Evolutionary conservation across 2,888 invertebrate species (phyloP).

Genomic region (Cheilosia urbana): DNA sequence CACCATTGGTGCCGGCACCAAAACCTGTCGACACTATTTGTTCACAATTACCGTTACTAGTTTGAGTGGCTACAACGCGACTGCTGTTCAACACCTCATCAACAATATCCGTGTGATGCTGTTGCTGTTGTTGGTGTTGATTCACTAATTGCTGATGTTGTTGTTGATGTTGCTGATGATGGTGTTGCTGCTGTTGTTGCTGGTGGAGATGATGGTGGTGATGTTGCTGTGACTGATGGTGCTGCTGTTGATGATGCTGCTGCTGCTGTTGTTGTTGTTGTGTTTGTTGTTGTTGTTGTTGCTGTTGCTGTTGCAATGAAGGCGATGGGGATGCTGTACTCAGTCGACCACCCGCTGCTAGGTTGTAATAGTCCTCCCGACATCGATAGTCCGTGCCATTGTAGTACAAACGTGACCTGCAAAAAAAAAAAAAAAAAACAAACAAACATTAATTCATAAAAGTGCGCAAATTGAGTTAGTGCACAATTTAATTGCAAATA

Average conservation of each 20-base stretch:
- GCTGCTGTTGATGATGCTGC: slow-evolving; percentile 68
- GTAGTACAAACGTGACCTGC: slow-evolving; percentile 82
- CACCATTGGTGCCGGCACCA: slow-evolving; percentile 75
- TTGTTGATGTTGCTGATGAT: slow-evolving; percentile 68
- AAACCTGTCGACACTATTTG: slow-evolving; percentile 73
- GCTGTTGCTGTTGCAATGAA: slow-evolving; percentile 76
- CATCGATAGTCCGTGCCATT: slow-evolving; percentile 82
- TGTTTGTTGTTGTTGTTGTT: slow-evolving; percentile 76
- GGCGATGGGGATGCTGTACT: slow-evolving; percentile 76
- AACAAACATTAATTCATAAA: slow-evolving; percentile 3
- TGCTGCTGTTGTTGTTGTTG: slow-evolving; percentile 75
- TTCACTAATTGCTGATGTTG: slow-evolving; percentile 78
- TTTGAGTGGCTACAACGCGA: slow-evolving; percentile 81
- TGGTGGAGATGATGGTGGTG: slow-evolving; percentile 45
- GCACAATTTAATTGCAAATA: background rate
- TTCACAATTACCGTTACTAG: slow-evolving; percentile 79
- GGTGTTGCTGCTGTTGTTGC: slow-evolving; percentile 36
- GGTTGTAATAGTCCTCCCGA: slow-evolving; percentile 82
- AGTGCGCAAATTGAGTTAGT: background rate
- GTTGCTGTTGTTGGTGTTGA: slow-evolving; percentile 78
- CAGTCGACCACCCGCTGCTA: slow-evolving; percentile 77
- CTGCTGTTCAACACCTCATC: slow-evolving; percentile 80
- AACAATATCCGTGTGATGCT: slow-evolving; percentile 78
- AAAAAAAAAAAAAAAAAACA: slow-evolving; percentile 36
- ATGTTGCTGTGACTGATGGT: slow-evolving; percentile 48